Conservation (phyloP, 2,797 vertebrate genomes). For the Aldrovandia affinis region DNA sequence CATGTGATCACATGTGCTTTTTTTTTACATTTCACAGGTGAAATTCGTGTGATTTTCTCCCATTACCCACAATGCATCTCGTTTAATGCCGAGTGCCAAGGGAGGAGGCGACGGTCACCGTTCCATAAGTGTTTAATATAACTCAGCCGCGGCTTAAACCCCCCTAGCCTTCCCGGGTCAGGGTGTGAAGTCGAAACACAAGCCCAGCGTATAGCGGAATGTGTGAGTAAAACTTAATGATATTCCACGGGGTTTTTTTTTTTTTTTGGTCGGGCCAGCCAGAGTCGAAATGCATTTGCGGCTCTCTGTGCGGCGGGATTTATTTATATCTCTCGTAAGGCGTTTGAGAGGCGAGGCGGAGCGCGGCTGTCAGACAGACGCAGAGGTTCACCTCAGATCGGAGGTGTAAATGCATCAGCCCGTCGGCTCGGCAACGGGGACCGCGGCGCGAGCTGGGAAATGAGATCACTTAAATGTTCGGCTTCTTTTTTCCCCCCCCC, state of each 20-base stretch:
- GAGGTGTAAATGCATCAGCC: slow-evolving; percentile 82
- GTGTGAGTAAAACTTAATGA: background rate
- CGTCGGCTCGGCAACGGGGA: slow-evolving; percentile 59
- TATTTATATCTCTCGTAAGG: slow-evolving; percentile 75
- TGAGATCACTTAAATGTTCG: slow-evolving; percentile 68
- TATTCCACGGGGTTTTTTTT: too few species aligned
- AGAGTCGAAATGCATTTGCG: slow-evolving; percentile 69
- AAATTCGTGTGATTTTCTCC: too few species aligned
- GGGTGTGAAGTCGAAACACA: too few species aligned
- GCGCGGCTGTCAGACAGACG: slow-evolving; percentile 60
- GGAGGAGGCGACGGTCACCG: background rate
- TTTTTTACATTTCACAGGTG: too few species aligned
- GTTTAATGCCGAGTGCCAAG: background rate
- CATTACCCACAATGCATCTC: background rate
- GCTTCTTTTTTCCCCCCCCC: slow-evolving; percentile 55
- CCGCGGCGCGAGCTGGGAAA: slow-evolving; percentile 67
- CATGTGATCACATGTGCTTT: too few species aligned
- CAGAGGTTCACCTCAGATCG: slow-evolving; percentile 63
- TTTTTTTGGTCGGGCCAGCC: too few species aligned
- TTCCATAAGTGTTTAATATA: background rate
- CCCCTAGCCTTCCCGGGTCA: too few species aligned
- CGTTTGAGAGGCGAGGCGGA: slow-evolving; percentile 59
- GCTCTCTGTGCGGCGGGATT: slow-evolving; percentile 60
- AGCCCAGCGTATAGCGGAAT: background rate
- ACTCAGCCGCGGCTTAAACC: background rate